These are phyloP conservation scores for Schrankia costaestrigalis DNA, from an alignment of 2,888 invertebrate genomes.

Conservation along the genomic window DNA sequence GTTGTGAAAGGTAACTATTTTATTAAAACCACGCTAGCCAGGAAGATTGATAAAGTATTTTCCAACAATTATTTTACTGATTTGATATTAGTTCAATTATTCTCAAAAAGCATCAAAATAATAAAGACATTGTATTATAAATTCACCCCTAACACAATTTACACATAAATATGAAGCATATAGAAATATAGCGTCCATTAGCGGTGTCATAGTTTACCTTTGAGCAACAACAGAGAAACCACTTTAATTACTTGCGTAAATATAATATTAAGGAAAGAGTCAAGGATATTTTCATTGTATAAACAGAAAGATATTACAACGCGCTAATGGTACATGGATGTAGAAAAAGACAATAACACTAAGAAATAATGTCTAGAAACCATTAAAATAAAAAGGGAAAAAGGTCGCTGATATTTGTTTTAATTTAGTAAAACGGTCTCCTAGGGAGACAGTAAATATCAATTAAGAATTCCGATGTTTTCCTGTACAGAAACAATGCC, in stretches of 20 bases:
- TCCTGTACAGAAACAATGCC: conserved; percentile 42
- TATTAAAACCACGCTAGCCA: too few relatives aligned
- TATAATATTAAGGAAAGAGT: conserved; percentile 16
- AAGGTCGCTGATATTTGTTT: conserved; percentile 44
- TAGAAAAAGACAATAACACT: conserved; percentile 25
- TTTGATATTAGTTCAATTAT: too few relatives aligned
- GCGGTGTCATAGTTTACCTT: conserved; percentile 6
- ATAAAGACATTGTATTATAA: too few relatives aligned
- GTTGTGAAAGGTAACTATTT: too few relatives aligned
- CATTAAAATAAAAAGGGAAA: conserved; percentile 23
- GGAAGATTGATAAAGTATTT: too few relatives aligned
- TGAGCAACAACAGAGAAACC: conserved; percentile 25
- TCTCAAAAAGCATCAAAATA: too few relatives aligned
- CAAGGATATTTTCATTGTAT: conserved; percentile 18
- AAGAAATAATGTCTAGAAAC: conserved; percentile 22
- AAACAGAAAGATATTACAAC: conserved; percentile 23
- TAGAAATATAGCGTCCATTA: too few relatives aligned
- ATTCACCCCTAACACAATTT: too few relatives aligned
- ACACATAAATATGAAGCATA: too few relatives aligned
- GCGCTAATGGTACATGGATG: conserved; percentile 19
- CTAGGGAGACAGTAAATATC: conserved; percentile 46
- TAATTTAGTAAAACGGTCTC: conserved; percentile 47
- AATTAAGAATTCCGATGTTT: conserved; percentile 51
- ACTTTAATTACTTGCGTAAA: conserved; percentile 14
- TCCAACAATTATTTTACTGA: too few relatives aligned